Percentiles rank a stretch among this genome's conserved stretches.
phyloP scores from a whole-genome alignment of 2,113 vertebrate genomes.

The Anhinga rufa region DNA sequence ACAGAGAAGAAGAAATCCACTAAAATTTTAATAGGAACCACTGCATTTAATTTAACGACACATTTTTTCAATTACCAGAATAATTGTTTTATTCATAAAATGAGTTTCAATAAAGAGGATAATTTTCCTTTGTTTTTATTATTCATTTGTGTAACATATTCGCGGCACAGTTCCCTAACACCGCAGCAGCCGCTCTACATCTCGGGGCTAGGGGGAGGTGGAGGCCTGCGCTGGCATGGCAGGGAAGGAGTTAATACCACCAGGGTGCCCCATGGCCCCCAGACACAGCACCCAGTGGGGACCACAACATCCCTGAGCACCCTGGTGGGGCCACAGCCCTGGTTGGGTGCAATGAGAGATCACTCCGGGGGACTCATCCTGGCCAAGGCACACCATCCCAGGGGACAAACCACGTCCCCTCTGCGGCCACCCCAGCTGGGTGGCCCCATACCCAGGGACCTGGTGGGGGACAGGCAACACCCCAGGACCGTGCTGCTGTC shows the following conservation, averaged over 20 bases:
- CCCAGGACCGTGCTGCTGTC: fast-evolving
- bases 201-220: not conserved
- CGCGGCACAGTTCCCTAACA: constrained; percentile 7
- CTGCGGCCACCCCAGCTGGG: not conserved
- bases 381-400: not conserved
- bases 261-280: fast-evolving
- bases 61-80: constrained; percentile 88
- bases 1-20: constrained; percentile 69
- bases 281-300: not conserved
- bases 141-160: constrained; percentile 77
- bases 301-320: fast-evolving
- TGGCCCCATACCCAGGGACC: not conserved
- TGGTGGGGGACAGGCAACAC: not conserved
- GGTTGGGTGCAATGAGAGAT: not conserved
- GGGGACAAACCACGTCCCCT: not conserved
- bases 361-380: not conserved
- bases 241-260: not conserved
- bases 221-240: fast-evolving
- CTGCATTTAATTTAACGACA: constrained; percentile 87
- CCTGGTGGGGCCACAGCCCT: fast-evolving
- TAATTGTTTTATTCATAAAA: constrained; percentile 88
- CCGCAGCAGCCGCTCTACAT: not conserved
- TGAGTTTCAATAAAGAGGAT: constrained; percentile 81
- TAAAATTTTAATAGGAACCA: constrained; percentile 87
- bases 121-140: constrained; percentile 82